Conservation (phyloP, 2,113 vertebrate species). For the Zeus faber region DNA sequence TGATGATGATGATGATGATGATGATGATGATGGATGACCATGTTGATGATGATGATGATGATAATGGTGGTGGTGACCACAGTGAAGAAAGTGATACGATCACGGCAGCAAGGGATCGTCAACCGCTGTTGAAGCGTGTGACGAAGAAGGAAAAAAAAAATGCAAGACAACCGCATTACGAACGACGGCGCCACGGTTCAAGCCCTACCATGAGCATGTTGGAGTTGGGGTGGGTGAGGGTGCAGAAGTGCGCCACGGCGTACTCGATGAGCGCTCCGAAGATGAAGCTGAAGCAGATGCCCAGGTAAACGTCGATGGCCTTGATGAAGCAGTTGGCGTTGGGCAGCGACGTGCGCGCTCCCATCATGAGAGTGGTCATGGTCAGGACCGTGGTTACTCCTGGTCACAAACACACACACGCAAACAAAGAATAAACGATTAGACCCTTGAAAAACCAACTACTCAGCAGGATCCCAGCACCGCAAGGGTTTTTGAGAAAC, state of each 20-base stretch:
- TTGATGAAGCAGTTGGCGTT: conserved; percentile 92
- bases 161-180: too few species aligned
- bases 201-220: conserved; percentile 71
- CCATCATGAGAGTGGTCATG: conserved; percentile 92
- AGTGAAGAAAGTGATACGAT: conserved; percentile 12
- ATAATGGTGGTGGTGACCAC: conserved; percentile 15
- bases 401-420: conserved; percentile 34
- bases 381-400: conserved; percentile 88
- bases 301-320: conserved; percentile 87
- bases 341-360: conserved; percentile 84
- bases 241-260: conserved; percentile 87
- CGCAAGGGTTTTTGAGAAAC: too few species aligned
- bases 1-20: conserved; percentile 13
- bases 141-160: too few species aligned
- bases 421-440: too few species aligned
- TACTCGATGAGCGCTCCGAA: conserved; percentile 88
- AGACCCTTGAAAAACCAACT: too few species aligned
- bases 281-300: conserved; percentile 91
- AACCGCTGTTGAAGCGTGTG: neutral
- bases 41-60: conserved; percentile 13
- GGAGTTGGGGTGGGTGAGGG: conserved; percentile 70
- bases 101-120: conserved; percentile 7
- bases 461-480: too few species aligned
- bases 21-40: neutral
- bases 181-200: too few species aligned